These are phyloP conservation scores for Luperina testacea DNA, from an alignment of 2,888 invertebrate genomes.

Conservation along the genomic window DNA sequence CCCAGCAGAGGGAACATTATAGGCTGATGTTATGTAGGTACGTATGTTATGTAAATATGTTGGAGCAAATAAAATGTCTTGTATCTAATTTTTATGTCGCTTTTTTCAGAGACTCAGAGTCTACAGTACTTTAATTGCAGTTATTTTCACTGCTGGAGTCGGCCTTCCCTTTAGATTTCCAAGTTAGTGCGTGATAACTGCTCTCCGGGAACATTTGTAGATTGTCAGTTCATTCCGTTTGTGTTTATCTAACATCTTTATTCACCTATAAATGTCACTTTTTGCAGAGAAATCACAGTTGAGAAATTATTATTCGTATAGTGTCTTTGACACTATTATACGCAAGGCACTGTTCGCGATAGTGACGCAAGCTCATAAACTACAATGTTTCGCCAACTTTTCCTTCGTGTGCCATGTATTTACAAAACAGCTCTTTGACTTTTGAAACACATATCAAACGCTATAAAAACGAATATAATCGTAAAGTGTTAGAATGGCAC, in stretches of 20 bases:
- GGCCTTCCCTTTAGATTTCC: background rate
- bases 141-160: background rate
- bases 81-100: background rate
- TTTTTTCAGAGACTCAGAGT: too few species aligned
- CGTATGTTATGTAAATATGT: background rate
- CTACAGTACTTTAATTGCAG: background rate
- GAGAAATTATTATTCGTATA: background rate
- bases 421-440: background rate
- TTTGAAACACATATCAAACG: background rate
- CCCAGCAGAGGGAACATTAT: too few species aligned
- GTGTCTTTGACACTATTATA: background rate
- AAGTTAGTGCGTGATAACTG: background rate
- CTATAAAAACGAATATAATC: background rate
- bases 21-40: too few species aligned
- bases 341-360: background rate
- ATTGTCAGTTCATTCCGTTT: conserved; percentile 1
- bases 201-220: too few species aligned
- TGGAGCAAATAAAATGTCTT: background rate
- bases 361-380: background rate
- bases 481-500: background rate
- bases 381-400: background rate
- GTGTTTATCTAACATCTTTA: conserved; percentile 8
- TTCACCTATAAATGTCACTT: conserved; percentile 1
- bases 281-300: background rate
- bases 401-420: background rate